These are phyloP conservation scores for Pterocles burchelli DNA, from an alignment of 2,113 vertebrate species.

Conservation along the genomic window DNA sequence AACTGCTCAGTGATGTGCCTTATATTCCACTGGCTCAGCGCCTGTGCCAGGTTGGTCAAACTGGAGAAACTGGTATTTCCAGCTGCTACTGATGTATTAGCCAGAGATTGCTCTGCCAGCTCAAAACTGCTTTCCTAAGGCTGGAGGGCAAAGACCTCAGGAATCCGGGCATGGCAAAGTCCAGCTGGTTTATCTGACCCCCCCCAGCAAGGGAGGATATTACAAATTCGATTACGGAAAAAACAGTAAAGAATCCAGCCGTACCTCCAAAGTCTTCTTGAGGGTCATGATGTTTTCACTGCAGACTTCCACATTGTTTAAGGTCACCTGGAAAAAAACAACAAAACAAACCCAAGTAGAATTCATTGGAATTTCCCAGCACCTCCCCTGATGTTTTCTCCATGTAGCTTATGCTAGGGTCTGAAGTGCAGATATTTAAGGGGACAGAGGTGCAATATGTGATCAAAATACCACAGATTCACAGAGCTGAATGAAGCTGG, in stretches of 20 bases:
- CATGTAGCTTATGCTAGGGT: background rate
- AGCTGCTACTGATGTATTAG: background rate
- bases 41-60: background rate
- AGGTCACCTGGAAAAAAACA: constrained; percentile 82
- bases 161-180: background rate
- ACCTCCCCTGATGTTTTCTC: rapidly evolving
- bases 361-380: background rate
- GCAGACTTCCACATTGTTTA: constrained; percentile 96
- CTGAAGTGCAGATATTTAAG: background rate
- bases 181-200: background rate
- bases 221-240: background rate
- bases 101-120: background rate
- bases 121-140: background rate
- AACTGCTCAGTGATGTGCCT: background rate
- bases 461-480: background rate
- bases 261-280: constrained; percentile 95
- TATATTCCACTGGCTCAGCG: background rate
- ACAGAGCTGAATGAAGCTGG: background rate
- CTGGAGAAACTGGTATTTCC: background rate
- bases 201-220: background rate
- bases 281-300: constrained; percentile 96
- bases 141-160: background rate
- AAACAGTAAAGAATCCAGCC: background rate
- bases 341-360: background rate
- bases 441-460: background rate